Percentiles rank a stretch among this genome's conserved stretches.
These are phyloP conservation scores for Drosophila arawakana DNA, from an alignment of 1,140 invertebrate genomes.

Conservation along the genomic window DNA sequence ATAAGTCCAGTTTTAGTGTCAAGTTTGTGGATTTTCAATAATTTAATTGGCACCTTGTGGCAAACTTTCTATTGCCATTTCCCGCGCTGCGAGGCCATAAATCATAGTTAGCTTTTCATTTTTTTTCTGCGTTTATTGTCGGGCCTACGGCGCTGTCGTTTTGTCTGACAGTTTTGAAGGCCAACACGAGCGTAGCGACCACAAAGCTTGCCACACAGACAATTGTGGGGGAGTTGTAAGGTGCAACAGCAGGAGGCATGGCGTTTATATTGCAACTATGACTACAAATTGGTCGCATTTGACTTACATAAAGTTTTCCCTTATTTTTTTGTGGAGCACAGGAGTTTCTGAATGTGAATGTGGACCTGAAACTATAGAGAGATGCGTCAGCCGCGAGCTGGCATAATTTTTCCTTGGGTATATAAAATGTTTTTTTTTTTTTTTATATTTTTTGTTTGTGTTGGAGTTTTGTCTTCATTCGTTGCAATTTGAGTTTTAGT, in stretches of 20 bases:
- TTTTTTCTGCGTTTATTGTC: conserved; percentile 39
- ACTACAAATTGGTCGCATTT: conserved; percentile 79
- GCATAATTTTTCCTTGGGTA: conserved; percentile 38
- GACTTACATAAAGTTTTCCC: conserved; percentile 45
- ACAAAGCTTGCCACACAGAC: conserved; percentile 38
- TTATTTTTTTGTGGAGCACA: conserved; percentile 14
- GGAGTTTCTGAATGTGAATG: not conserved
- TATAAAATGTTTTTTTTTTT: conserved; percentile 9
- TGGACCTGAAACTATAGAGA: conserved; percentile 22
- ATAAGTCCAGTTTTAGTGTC: not conserved
- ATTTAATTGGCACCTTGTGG: conserved; percentile 59
- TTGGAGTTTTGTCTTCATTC: conserved; percentile 30
- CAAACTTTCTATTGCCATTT: conserved; percentile 42
- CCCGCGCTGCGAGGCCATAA: conserved; percentile 51
- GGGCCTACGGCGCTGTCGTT: conserved; percentile 58
- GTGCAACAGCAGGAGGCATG: not conserved
- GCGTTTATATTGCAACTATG: conserved; percentile 43
- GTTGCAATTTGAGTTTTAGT: conserved; percentile 60
- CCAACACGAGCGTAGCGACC: conserved; percentile 56
- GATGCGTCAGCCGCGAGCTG: conserved; percentile 58
- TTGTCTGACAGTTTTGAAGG: conserved; percentile 74
- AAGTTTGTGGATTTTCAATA: conserved; percentile 24
- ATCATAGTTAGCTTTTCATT: conserved; percentile 59
- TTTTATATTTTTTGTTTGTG: conserved; percentile 22
- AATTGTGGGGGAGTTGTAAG: conserved; percentile 1